Base-by-base conservation (phyloP, 2,113 vertebrate species). In the Mugil cephalus region DNA sequence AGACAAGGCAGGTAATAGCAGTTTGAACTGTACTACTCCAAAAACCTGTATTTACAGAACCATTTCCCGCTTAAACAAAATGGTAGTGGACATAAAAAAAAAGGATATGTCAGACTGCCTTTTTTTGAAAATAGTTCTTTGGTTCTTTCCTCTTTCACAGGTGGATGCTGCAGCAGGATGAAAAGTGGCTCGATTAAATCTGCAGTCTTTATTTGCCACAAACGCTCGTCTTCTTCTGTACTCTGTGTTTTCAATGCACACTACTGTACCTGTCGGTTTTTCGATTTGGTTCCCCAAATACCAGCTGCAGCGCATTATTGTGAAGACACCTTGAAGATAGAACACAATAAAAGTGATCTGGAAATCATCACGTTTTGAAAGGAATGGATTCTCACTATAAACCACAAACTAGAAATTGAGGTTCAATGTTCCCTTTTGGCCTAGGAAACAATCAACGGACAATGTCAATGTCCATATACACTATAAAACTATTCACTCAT, bases 1-100 rank as follows among this genome's bases (percentile, higher is more conserved):
- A 21, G n/a, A 59, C 30, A 47, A 53, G 59, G 59, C 52, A 24
- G 46, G 19, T 74, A 47, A 74, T 53, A 40, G 47, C 15, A 6
- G 8, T 46, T 52, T 69, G 45, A 69, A 52, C 7, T 18, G 35
- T 2, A 12, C 19, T 2, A n/a, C 17, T 45, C 8, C 35, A 55
- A 6, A 56, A 60, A 30, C 24, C n/a, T 15, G 53, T 56, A 52
- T 45, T 50, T 10, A 64, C 52, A 34, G 7, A n/a, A 4, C 5
- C 21, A 9, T 35, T 47, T 30, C 6, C 10, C 1, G 6, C 42
- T 59, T 7, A 62, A 45, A 43, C 43, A 4, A 61, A 1, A 52
- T 38, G 7, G 24, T 2, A 30, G 24, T 34, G 11, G 24, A 67
- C 15, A 10, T 0, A 1, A 5, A 53, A 48, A 50, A 19, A 30